These are phyloP conservation scores for Falco concolor DNA, from an alignment of 2,797 vertebrate species.

Conservation along the genomic window DNA sequence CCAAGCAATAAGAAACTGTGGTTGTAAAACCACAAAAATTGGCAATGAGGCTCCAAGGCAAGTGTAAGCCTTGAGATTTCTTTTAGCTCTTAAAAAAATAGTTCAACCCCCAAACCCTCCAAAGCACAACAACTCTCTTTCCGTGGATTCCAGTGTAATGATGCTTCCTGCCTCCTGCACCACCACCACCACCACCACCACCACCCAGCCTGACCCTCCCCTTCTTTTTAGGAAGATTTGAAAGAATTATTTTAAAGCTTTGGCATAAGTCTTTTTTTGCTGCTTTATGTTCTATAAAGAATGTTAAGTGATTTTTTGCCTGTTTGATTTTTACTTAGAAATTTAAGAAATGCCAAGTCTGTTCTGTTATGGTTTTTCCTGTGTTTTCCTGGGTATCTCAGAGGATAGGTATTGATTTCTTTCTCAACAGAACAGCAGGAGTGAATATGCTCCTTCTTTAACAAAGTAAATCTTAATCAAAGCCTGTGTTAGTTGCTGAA, in stretches of 20 bases:
- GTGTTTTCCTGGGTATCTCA: constrained; percentile 8
- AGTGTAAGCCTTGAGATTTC: constrained; percentile 57
- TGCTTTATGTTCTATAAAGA: background rate
- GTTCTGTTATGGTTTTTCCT: background rate
- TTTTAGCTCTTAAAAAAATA: constrained; percentile 35
- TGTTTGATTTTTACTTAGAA: constrained; percentile 19
- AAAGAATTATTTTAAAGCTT: background rate
- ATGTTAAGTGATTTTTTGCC: background rate
- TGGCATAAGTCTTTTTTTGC: background rate
- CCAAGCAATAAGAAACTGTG: background rate
- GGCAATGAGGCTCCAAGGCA: constrained; percentile 45
- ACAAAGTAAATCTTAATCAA: constrained; percentile 24
- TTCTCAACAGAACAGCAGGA: constrained; percentile 17
- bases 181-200: no score
- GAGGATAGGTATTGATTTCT: constrained; percentile 20
- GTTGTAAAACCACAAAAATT: constrained; percentile 62
- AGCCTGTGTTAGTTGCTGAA: background rate
- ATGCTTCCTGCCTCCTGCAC: background rate
- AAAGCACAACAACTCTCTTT: constrained; percentile 38
- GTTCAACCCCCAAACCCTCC: background rate
- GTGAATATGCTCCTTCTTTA: background rate
- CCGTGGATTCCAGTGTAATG: constrained; percentile 39
- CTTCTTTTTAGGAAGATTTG: background rate
- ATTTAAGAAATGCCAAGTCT: constrained; percentile 1
- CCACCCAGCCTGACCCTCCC: no score